A percentile compares a stretch with the other conserved stretches of the same genome.
Conservation (phyloP, 2,113 vertebrate genomes). For the Panthera uncia region DNA sequence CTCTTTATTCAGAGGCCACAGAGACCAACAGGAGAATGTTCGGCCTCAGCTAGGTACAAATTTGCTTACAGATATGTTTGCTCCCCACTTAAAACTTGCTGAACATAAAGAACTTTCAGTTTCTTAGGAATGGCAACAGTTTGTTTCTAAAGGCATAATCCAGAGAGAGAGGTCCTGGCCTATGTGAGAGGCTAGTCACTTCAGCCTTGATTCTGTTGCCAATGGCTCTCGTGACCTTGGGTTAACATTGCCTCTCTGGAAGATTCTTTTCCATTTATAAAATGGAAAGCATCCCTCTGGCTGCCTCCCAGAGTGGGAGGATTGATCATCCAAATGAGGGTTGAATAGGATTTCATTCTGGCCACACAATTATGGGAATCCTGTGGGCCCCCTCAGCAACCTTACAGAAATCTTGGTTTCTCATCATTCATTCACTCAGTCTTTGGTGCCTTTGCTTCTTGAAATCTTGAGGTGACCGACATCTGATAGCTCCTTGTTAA, state of each 20-base stretch:
- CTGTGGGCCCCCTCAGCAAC: neutral
- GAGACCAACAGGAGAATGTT: constrained; percentile 8
- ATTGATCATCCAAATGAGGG: neutral
- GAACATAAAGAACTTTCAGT: neutral
- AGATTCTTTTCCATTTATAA: neutral
- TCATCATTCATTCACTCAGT: neutral
- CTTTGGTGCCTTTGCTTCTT: neutral
- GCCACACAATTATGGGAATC: neutral
- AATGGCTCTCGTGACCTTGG: neutral
- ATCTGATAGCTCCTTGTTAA: neutral
- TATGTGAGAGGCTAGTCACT: neutral
- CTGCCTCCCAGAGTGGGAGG: neutral
- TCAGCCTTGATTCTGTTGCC: neutral
- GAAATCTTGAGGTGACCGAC: neutral
- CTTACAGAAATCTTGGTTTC: neutral
- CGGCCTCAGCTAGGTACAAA: neutral
- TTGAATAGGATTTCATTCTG: neutral
- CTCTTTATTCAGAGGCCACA: neutral
- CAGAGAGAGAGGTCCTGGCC: neutral
- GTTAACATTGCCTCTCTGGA: neutral
- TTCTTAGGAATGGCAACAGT: neutral
- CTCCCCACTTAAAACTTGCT: neutral
- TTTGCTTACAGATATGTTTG: neutral
- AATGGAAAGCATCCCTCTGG: neutral
- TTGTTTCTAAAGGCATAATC: neutral